A percentile compares a stretch with the other conserved stretches of the same genome.
Evolutionary conservation across 2,888 invertebrate genomes (phyloP).

Genomic region (Cephus nigrinus): DNA sequence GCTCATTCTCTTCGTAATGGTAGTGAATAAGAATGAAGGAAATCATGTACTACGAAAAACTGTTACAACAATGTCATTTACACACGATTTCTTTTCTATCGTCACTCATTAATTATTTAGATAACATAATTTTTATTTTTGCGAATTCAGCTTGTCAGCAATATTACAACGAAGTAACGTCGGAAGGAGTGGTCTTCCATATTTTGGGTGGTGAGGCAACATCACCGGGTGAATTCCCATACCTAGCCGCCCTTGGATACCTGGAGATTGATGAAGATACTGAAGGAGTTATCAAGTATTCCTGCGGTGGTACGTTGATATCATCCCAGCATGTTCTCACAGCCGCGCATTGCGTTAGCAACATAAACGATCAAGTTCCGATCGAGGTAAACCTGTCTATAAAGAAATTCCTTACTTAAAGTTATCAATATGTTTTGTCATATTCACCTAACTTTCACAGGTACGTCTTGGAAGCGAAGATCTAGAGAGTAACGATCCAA

Average conservation of each 20-base stretch:
- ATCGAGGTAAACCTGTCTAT: constrained; percentile 40
- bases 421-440: not conserved
- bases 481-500: constrained; percentile 23
- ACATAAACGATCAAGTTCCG: constrained; percentile 43
- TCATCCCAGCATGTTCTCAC: constrained; percentile 50
- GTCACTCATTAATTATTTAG: not conserved
- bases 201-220: constrained; percentile 45
- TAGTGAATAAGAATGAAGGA: not conserved
- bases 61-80: constrained; percentile 1
- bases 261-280: constrained; percentile 20
- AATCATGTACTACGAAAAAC: not conserved
- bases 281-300: constrained; percentile 36
- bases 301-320: constrained; percentile 57
- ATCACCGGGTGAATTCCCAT: constrained; percentile 34
- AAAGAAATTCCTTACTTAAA: not conserved
- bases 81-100: not conserved
- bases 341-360: constrained; percentile 58
- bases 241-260: constrained; percentile 54
- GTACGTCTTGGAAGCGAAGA: constrained; percentile 51
- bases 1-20: not conserved
- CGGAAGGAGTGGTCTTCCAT: constrained; percentile 32
- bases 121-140: not conserved
- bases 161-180: constrained; percentile 43
- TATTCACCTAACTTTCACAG: constrained; percentile 30
- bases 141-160: constrained; percentile 47